A percentile compares a stretch with the other conserved stretches of the same genome.
These are phyloP conservation scores for Caenorhabditis remanei DNA, from an alignment of 1,140 invertebrate genomes.

Conservation along the genomic window DNA sequence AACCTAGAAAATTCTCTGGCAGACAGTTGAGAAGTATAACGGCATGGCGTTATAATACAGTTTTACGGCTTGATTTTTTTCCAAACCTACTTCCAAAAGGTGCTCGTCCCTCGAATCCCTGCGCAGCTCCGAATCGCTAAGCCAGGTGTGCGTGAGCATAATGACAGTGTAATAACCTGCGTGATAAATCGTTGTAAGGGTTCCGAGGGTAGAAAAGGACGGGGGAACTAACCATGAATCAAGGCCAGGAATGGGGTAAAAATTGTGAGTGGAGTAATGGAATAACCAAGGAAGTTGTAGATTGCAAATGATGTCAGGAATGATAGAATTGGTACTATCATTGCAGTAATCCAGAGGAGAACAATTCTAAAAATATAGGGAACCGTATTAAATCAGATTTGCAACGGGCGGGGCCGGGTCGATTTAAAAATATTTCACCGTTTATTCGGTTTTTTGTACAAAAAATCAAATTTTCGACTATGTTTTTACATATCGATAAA, in stretches of 20 bases:
- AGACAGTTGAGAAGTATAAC: no score
- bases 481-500: no score
- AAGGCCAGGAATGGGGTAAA: constrained; percentile 20
- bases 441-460: no score
- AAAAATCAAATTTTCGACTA: no score
- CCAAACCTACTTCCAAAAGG: constrained; percentile 12
- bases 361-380: not conserved
- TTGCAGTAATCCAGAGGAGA: constrained; percentile 10
- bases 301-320: constrained; percentile 17
- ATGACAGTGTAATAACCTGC: constrained; percentile 37
- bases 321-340: not conserved
- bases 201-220: not conserved
- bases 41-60: no score
- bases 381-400: no score
- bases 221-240: constrained; percentile 13
- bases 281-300: constrained; percentile 20
- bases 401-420: not conserved
- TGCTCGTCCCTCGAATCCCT: constrained; percentile 25
- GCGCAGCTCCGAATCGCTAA: constrained; percentile 38
- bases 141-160: constrained; percentile 48
- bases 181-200: not conserved
- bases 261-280: constrained; percentile 7
- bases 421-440: no score
- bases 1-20: no score
- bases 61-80: no score